These are phyloP conservation scores for Phengaris arion DNA, from an alignment of 2,888 invertebrate species.

Conservation along the genomic window DNA sequence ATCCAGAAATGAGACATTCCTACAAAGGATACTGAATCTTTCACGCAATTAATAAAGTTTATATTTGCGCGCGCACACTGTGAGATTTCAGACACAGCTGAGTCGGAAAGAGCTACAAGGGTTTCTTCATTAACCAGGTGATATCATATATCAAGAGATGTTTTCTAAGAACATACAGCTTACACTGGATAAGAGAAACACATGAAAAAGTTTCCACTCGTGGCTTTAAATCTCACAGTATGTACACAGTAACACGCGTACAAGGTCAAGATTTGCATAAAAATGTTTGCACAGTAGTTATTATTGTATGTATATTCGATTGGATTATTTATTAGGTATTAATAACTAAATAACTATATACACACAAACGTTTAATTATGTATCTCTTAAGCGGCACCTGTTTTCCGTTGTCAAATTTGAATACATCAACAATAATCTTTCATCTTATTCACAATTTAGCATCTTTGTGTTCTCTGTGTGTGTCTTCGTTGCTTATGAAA, in stretches of 20 bases:
- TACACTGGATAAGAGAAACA: background rate
- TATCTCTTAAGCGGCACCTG: background rate
- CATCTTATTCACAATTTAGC: no score
- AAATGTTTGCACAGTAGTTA: constrained; percentile 39
- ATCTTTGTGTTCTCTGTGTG: no score
- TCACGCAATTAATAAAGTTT: background rate
- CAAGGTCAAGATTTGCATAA: constrained; percentile 42
- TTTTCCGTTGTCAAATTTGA: background rate
- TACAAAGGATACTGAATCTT: background rate
- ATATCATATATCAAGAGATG: background rate
- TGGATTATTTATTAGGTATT: background rate
- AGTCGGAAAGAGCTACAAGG: background rate
- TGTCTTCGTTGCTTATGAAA: no score
- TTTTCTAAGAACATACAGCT: background rate
- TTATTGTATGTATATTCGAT: background rate
- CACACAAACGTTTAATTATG: background rate
- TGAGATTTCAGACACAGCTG: background rate
- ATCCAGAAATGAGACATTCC: background rate
- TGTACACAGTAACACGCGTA: constrained; percentile 26
- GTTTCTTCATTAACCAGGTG: background rate
- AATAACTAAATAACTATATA: background rate
- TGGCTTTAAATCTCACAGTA: constrained; percentile 27
- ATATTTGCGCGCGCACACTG: background rate
- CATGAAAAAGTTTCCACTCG: constrained; percentile 10
- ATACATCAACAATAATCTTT: background rate